Evolutionary conservation across 2,797 vertebrate species (phyloP).

Genomic region (Scolopax bukidnonensis): DNA sequence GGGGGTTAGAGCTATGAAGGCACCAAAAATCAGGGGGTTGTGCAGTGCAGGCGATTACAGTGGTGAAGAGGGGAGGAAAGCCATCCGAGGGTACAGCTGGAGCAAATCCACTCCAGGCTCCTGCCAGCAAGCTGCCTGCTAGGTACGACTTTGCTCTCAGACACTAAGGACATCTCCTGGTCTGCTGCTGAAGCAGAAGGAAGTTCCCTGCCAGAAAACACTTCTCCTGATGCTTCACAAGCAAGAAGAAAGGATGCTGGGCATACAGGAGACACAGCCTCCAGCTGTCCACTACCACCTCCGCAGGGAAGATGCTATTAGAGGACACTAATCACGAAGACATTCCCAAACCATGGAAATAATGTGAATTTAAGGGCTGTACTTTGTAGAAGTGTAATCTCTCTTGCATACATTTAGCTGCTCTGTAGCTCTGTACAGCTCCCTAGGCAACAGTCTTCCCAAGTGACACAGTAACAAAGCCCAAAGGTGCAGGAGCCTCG

Average conservation of each 20-base stretch:
- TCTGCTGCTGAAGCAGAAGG: background rate
- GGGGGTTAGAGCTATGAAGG: background rate
- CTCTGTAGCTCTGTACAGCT: conserved; percentile 24
- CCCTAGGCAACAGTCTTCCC: conserved; percentile 57
- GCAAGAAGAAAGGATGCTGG: background rate
- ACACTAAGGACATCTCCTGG: background rate
- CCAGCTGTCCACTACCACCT: background rate
- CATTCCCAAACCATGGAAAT: background rate
- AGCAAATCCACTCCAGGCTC: background rate
- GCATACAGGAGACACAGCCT: background rate
- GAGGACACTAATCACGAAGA: background rate
- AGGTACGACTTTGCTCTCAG: background rate
- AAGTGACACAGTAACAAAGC: conserved; percentile 38
- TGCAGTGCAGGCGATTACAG: background rate
- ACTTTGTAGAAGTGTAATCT: background rate
- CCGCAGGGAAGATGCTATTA: background rate
- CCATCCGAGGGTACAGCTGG: background rate
- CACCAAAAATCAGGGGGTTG: background rate
- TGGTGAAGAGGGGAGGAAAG: background rate
- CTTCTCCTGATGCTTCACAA: background rate
- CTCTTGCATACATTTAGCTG: background rate
- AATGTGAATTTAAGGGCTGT: background rate
- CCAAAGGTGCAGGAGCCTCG: background rate
- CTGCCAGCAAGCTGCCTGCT: background rate
- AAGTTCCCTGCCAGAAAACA: background rate